Evolutionary conservation across 1,140 invertebrate genomes (phyloP), one percentile per base, ranked within the genome.

Genomic region (Cataglyphis hispanica): DNA sequence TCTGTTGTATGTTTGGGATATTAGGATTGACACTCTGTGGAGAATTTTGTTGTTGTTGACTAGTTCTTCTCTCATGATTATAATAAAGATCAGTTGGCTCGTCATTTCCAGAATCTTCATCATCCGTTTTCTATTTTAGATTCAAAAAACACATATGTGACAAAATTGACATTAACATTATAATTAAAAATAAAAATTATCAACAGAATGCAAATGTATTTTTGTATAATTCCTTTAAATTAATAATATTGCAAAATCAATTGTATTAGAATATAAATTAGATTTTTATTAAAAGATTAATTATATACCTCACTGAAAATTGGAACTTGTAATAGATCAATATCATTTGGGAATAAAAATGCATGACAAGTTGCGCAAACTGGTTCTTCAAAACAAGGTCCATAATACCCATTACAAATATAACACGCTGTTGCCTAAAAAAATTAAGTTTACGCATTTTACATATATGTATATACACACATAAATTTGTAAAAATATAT

Each of bases 51-150:
- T 92, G 92, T 40, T 92, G 92, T 22, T 94, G 95, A 89, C 92
- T 94, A 4, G 90, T 91, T 83, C 93, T 91, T 72, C 93, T 88
- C 53, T 94, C 93, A 27, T 91, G 91, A 72, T 94, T 95, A 93
- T 96, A 95, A 95, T 95, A 97, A 75, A 96, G 92, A 93, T 97
- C 97, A 63, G 97, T 97, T n/a, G 98, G 98, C 93, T 99, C 98
- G 93, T 99, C 98, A 93, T 98, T 99, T 4, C 98, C 98, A 0
- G 98, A 98, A 93, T 99, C 98, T 91, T 98, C 98, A 90, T 98
- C 98, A 93, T 98, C 98, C 25, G 97, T 98, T 95, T 98, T 98
- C 96, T 98, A 88, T 8, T 78, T 80, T 66, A 75, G 19, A 46
- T 50, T 67, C 22, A 19, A 1, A 40, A 50, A 50, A 8, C 7